Evolutionary conservation across 2,888 invertebrate genomes (phyloP).

Genomic region (Metallyticus violacea): DNA sequence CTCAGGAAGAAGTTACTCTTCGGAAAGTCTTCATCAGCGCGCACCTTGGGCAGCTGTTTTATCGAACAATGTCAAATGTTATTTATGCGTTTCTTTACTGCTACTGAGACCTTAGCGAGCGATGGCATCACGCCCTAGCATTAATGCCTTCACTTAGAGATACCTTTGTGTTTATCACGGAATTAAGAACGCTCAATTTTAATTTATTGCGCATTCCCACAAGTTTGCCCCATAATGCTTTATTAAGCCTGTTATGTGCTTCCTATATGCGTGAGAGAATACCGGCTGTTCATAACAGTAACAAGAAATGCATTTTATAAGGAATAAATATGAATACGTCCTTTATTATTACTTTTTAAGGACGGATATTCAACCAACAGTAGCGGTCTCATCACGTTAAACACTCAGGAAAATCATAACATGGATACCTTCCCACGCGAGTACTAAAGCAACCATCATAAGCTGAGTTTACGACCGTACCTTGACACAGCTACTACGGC

Average conservation of each 20-base stretch:
- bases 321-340: too few species aligned
- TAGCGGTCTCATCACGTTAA: too few species aligned
- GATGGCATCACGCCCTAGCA: not conserved
- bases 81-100: not conserved
- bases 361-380: too few species aligned
- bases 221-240: not conserved
- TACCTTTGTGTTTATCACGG: not conserved
- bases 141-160: not conserved
- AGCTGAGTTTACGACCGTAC: too few species aligned
- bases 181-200: not conserved
- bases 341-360: too few species aligned
- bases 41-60: not conserved
- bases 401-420: too few species aligned
- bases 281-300: too few species aligned
- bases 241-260: not conserved
- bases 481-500: too few species aligned
- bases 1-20: not conserved
- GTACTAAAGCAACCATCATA: too few species aligned
- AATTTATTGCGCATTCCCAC: not conserved
- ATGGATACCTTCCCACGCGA: too few species aligned
- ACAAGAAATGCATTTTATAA: too few species aligned
- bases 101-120: too few species aligned
- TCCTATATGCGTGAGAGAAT: not conserved
- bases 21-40: not conserved
- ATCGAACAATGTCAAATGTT: not conserved